Conservation (phyloP, 2,797 vertebrate genomes). For the Bradypodion pumilum region DNA sequence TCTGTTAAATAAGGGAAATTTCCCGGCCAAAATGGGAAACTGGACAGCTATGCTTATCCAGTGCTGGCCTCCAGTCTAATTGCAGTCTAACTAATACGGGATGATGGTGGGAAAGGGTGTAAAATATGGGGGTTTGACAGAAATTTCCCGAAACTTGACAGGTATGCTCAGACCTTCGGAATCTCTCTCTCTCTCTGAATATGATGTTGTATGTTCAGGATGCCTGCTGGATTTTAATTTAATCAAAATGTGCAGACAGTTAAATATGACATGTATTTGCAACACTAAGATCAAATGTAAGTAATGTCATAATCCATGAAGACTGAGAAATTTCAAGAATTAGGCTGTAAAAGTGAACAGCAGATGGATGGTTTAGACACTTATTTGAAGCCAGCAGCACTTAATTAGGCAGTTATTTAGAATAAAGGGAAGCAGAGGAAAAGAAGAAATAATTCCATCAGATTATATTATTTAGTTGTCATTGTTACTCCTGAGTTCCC, state of each 20-base stretch:
- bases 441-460: background rate
- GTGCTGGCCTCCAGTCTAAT: too few species aligned
- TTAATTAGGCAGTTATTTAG: constrained; percentile 9
- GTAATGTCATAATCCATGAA: constrained; percentile 13
- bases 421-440: background rate
- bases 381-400: constrained; percentile 1
- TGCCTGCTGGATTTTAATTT: background rate
- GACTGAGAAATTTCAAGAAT: background rate
- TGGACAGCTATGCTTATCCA: too few species aligned
- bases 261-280: constrained; percentile 2
- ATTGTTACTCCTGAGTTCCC: background rate
- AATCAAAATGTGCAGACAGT: background rate
- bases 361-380: constrained; percentile 13
- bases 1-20: too few species aligned
- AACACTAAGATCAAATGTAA: constrained; percentile 12
- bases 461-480: background rate
- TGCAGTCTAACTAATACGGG: too few species aligned
- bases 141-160: too few species aligned
- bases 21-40: too few species aligned
- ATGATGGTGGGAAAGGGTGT: too few species aligned
- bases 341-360: constrained; percentile 2
- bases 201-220: background rate
- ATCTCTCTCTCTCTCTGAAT: background rate
- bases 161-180: too few species aligned
- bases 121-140: too few species aligned